Evolutionary conservation across 2,888 invertebrate species (phyloP).

Genomic region (Acheta domesticus): DNA sequence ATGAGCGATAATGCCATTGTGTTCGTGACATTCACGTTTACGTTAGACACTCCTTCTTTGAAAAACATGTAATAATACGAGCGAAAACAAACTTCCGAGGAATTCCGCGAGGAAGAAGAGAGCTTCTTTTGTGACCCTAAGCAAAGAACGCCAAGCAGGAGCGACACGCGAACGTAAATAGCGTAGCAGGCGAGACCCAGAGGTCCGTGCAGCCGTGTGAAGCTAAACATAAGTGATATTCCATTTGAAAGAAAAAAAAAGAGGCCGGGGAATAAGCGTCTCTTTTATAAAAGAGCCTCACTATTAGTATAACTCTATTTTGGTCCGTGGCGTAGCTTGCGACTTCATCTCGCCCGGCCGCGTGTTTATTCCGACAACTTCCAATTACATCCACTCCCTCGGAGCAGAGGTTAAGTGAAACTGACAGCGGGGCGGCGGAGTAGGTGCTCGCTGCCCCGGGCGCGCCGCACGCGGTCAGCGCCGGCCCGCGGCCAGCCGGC

Average conservation of each 20-base stretch:
- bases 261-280: neutral
- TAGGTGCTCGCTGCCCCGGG: no score
- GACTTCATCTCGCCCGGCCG: neutral
- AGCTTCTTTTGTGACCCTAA: no score
- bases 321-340: neutral
- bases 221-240: neutral
- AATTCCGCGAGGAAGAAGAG: no score
- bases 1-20: neutral
- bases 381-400: neutral
- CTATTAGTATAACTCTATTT: neutral
- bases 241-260: neutral
- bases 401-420: constrained; percentile 18
- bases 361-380: constrained; percentile 11
- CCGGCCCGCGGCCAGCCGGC: no score
- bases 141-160: neutral
- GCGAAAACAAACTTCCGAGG: no score
- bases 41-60: no score
- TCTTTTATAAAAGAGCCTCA: neutral
- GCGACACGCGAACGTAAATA: neutral
- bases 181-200: no score
- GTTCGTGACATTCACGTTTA: no score
- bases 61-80: no score
- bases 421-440: neutral
- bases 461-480: no score
- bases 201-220: no score